Evolutionary conservation across 2,888 invertebrate genomes (phyloP), one percentile per base, ranked within the genome.

Genomic region (Frankliniella fusca): DNA sequence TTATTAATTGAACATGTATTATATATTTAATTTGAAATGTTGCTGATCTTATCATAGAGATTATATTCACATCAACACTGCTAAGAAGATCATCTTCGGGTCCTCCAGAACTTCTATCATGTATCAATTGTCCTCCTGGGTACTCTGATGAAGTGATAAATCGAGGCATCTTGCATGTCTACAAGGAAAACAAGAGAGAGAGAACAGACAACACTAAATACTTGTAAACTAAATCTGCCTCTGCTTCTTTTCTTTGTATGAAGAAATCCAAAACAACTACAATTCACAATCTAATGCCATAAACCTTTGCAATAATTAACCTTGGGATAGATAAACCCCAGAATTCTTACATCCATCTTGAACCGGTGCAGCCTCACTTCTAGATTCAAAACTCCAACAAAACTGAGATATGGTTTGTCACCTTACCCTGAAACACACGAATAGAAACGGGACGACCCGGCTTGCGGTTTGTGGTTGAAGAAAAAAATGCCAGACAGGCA

Each of bases 51-150:
- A 38, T 3, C 5, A 3, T 38, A 3, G 65, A 80, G 81, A 38
- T 61, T 15, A 61, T 15, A 89, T 90, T 89, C 86, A 90, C 90
- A 86, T 90, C 90, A 83, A 90, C 88, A 86, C 90, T 90, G 86
- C 89, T 89, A 84, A 88, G 86, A 54, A 82, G 80, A n/a, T 82
- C 82, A 61, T 76, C 70, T 76, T 76, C 70, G 8, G 70, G 12
- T 27, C 10, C 70, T 9, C 12, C 27, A 27, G 70, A 76, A 76
- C 70, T 76, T 76, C 70, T 76, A 27, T 76, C 23, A 23, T 76
- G 70, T 12, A 10, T 8, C 23, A 23, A 27, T 9, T 27, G 70
- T 27, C 12, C 70, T 9, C 27, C 70, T 8, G 27, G 70, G 12
- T 27, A 76, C 27, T 76, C 70, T 5, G 70, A 76, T 8, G 70